Evolutionary conservation across 2,797 vertebrate genomes (phyloP), one percentile per base, ranked within the genome.

Genomic region (Syngnathus rostellatus): DNA sequence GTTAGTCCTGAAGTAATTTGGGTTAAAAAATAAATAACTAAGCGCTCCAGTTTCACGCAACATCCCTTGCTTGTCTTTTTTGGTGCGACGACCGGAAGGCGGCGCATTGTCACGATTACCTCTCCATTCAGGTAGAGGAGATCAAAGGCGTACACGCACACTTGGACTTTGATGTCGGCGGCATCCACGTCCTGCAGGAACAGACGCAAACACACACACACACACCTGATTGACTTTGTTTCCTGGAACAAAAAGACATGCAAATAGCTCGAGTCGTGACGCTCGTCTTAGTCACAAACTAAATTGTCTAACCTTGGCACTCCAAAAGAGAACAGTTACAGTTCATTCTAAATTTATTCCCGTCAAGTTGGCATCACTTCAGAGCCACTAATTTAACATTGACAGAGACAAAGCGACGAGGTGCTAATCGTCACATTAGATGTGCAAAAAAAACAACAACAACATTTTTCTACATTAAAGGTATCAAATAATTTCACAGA

Each of bases 71-170:
- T 4, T 31, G 31, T 31, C 31, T 4, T 31, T 31, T 31, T 31
- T 4, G 0, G 31, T 19, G 58, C 39, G 58, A 38, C 2, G 37
- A 60, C 58, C 14, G 3, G 37, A 37, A 39, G 58, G 1, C 0
- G 37, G 1, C 0, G 37, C 45, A 16, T 67, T 63, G 65, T 65
- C 72, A 67, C 51, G 65, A 81, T 69, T 80, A 96, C 95, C 91
- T 94, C 89, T 69, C 95, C 94, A 0, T 95, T 96, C 59, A 96
- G 89, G 78, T 92, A 96, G 58, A 96, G 92, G 70, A 97, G 90
- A 85, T 96, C 94, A 1, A 97, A 96, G 77, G 94, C 94, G 0
- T 95, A 96, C 25, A 97, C 84, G 19, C 94, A 97, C 73, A 97
- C 94, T 74, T 97, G 94, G 70, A 96, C 94, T 84, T 93, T 93